Percentiles rank a stretch among this genome's conserved stretches.
Conservation (phyloP, 2,797 vertebrate species). For the Buphagus erythrorhynchus region DNA sequence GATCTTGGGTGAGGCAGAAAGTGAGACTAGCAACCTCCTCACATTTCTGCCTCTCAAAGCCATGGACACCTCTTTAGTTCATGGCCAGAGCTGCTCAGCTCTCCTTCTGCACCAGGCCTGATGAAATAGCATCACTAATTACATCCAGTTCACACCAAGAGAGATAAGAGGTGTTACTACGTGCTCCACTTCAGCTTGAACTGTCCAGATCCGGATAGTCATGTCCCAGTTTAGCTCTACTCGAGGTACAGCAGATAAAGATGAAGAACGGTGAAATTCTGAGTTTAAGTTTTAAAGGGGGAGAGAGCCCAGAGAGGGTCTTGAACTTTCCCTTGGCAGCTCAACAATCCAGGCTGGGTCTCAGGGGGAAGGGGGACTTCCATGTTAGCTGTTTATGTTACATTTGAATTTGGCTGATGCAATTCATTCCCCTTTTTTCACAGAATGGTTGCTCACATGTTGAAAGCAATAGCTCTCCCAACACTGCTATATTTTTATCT, state of each 20-base stretch:
- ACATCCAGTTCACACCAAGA: neutral
- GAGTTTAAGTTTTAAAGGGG: neutral
- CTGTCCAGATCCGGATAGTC: neutral
- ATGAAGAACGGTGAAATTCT: neutral
- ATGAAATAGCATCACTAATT: neutral
- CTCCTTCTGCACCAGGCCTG: neutral
- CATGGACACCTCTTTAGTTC: neutral
- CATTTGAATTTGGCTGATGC: neutral
- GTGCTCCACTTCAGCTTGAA: neutral
- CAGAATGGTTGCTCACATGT: neutral
- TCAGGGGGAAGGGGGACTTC: neutral
- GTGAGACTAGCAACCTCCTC: neutral
- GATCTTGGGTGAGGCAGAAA: neutral
- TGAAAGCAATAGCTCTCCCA: neutral
- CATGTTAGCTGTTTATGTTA: neutral
- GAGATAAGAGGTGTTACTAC: neutral
- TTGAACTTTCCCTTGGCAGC: neutral
- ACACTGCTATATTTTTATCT: neutral
- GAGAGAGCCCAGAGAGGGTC: rapidly evolving
- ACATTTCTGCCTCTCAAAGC: neutral
- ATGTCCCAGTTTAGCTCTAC: neutral
- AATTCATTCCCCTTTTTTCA: neutral
- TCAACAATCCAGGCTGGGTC: neutral
- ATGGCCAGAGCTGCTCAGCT: neutral
- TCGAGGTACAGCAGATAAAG: neutral